A percentile compares a stretch with the other conserved stretches of the same genome.
Evolutionary conservation across 2,888 invertebrate genomes (phyloP).

Genomic region (Poecilus cupreus): DNA sequence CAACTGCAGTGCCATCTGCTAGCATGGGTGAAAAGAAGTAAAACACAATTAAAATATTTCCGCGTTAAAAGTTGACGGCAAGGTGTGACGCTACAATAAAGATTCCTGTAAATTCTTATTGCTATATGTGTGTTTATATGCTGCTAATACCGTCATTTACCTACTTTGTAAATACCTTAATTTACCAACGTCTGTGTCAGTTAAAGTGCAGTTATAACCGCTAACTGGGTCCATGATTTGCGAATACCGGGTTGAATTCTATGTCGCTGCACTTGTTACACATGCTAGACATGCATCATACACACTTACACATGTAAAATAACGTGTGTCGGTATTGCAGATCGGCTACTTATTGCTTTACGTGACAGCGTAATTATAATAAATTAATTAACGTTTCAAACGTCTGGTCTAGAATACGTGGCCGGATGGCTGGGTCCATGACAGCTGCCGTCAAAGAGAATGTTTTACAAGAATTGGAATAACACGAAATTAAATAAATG

Average conservation of each 20-base stretch:
- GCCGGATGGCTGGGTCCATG: not conserved
- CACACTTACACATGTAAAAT: not conserved
- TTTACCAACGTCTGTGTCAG: not conserved
- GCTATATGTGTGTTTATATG: too few species aligned
- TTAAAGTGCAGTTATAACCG: constrained; percentile 31
- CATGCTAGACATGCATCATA: not conserved
- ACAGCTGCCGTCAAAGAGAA: not conserved
- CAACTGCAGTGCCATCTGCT: too few species aligned
- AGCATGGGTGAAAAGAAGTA: too few species aligned
- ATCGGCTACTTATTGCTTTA: not conserved
- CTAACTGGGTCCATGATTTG: constrained; percentile 12
- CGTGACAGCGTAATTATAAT: constrained; percentile 13
- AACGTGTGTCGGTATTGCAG: not conserved
- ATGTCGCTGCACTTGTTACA: constrained; percentile 18
- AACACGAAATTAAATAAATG: too few species aligned
- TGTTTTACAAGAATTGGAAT: not conserved
- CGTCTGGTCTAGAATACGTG: not conserved
- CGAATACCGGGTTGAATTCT: not conserved
- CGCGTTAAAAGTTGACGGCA: too few species aligned
- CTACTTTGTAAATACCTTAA: not conserved
- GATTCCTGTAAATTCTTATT: too few species aligned
- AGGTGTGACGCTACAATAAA: too few species aligned
- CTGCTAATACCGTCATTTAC: too few species aligned
- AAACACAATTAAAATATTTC: too few species aligned
- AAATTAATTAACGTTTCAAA: constrained; percentile 15